Evolutionary conservation across 2,797 vertebrate species (phyloP).

Genomic region (Ataeniobius toweri): DNA sequence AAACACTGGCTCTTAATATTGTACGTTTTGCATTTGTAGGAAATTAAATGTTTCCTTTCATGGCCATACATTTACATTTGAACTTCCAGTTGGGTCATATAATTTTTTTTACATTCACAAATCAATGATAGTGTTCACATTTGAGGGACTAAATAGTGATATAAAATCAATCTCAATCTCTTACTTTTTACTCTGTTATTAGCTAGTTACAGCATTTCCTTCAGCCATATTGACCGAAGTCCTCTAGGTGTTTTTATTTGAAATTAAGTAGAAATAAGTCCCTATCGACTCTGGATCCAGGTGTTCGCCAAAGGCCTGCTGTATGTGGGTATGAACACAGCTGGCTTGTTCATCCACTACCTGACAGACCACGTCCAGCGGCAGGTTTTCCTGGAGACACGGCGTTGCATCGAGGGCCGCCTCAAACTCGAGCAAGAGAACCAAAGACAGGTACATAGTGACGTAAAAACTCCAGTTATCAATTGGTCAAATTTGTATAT

Average conservation of each 20-base stretch:
- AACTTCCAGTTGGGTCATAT: no score
- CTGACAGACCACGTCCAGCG: slow-evolving; percentile 82
- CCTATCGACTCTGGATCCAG: slow-evolving; percentile 44
- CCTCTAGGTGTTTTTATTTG: not conserved
- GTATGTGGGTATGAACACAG: slow-evolving; percentile 82
- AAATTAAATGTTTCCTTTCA: no score
- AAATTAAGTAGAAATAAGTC: not conserved
- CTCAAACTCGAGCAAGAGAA: slow-evolving; percentile 83
- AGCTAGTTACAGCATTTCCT: not conserved
- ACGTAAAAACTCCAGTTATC: not conserved
- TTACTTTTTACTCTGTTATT: not conserved
- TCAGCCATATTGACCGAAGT: not conserved
- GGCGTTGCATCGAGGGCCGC: slow-evolving; percentile 80
- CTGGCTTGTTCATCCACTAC: slow-evolving; percentile 82
- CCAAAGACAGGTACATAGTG: slow-evolving; percentile 78
- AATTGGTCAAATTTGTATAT: not conserved
- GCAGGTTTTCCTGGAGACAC: slow-evolving; percentile 83
- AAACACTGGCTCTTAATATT: no score
- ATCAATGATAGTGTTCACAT: no score
- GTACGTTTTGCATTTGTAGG: no score
- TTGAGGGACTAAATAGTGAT: no score
- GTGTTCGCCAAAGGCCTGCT: slow-evolving; percentile 78
- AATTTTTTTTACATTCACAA: no score
- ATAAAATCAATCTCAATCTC: no score
- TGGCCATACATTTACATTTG: no score